Percentiles rank a stretch among this genome's conserved stretches.
phyloP scores from a whole-genome alignment of 1,140 invertebrate genomes.

The Drosophila auraria region DNA sequence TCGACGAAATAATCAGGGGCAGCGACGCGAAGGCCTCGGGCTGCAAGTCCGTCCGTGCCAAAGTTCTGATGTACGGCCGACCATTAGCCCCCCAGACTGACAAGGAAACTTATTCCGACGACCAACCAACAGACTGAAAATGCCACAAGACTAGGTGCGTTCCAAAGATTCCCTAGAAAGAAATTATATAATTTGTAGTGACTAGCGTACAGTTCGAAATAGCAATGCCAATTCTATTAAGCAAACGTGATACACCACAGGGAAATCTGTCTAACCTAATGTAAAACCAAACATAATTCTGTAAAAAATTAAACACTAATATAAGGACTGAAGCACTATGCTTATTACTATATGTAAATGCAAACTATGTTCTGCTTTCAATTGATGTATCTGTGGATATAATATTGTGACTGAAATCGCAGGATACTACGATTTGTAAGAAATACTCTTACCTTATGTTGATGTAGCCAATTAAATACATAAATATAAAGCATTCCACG shows the following conservation, averaged over 20 bases:
- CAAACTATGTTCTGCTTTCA: no score
- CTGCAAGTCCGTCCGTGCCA: conserved; percentile 6
- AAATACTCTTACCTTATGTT: no score
- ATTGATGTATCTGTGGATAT: no score
- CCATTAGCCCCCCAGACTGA: not conserved
- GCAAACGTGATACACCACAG: conserved; percentile 1
- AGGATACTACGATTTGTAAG: no score
- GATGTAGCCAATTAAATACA: no score
- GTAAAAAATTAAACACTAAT: no score
- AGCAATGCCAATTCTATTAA: not conserved
- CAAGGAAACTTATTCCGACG: not conserved
- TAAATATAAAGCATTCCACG: no score
- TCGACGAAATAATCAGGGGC: conserved; percentile 4
- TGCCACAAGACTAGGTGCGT: not conserved
- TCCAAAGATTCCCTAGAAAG: not conserved
- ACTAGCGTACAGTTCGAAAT: not conserved
- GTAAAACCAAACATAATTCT: no score
- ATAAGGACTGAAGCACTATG: no score
- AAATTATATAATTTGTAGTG: not conserved
- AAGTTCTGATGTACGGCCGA: conserved; percentile 1
- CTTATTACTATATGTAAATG: no score
- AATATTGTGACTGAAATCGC: no score
- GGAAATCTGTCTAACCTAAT: not conserved
- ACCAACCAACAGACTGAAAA: not conserved
- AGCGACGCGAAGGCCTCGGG: conserved; percentile 1